phyloP scores from a whole-genome alignment of 2,797 vertebrate species.

The Coracias cyanogaster region DNA sequence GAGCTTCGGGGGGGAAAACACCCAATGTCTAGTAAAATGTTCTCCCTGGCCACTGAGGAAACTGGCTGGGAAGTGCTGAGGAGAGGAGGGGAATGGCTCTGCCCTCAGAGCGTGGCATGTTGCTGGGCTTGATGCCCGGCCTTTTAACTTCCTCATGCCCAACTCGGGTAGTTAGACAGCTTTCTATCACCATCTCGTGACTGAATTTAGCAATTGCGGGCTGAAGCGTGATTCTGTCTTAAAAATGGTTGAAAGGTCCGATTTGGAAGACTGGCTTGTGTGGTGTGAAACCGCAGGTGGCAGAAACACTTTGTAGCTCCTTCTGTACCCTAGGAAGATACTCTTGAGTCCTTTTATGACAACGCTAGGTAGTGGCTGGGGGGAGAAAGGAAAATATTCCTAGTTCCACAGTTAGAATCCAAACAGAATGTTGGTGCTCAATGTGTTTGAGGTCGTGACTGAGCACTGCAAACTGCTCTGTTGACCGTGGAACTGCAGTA shows the following conservation, averaged over 20 bases:
- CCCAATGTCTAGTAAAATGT: neutral
- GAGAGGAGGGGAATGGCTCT: neutral
- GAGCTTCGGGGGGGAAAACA: neutral
- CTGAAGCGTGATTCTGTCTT: accelerated
- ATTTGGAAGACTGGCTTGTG: neutral
- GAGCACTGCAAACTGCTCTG: neutral
- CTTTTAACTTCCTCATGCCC: too few species aligned
- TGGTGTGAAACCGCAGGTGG: neutral
- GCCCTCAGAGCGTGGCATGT: neutral
- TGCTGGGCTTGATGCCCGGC: too few species aligned
- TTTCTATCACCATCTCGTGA: slow-evolving; percentile 2
- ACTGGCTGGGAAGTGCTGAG: neutral
- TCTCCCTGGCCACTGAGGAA: neutral
- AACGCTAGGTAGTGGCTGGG: neutral
- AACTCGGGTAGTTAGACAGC: neutral
- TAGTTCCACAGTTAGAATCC: neutral
- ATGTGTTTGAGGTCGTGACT: neutral
- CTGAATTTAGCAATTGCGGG: neutral
- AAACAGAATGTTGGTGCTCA: neutral
- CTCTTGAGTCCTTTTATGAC: neutral
- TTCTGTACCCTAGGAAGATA: neutral
- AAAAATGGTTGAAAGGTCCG: accelerated
- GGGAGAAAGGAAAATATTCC: neutral
- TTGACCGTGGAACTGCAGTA: neutral
- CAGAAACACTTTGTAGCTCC: neutral